These are phyloP conservation scores for Noctuana brunneofusca DNA, from an alignment of 2,888 invertebrate genomes.

Conservation along the genomic window DNA sequence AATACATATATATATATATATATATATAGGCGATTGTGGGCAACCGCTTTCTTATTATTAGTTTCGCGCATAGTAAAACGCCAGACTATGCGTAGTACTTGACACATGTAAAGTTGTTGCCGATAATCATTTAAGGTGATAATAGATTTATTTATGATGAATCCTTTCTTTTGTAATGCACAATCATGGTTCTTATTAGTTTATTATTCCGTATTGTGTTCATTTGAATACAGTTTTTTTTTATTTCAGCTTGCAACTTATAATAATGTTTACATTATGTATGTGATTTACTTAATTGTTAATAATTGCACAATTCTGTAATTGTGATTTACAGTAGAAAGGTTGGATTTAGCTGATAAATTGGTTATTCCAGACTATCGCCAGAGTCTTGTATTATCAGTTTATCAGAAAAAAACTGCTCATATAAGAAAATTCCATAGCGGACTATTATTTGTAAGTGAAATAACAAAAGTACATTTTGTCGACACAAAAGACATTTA, in stretches of 20 bases:
- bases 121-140: conserved; percentile 68
- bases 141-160: conserved; percentile 67
- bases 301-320: conserved; percentile 67
- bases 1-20: too few relatives aligned
- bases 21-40: conserved; percentile 57
- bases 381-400: conserved; percentile 60
- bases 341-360: conserved; percentile 38
- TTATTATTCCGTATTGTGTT: conserved; percentile 55
- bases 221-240: conserved; percentile 50
- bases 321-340: conserved; percentile 53
- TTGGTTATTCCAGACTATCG: conserved; percentile 55
- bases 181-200: conserved; percentile 70
- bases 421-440: conserved; percentile 59
- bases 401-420: conserved; percentile 52
- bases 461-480: conserved; percentile 72
- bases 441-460: conserved; percentile 68
- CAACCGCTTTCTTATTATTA: conserved; percentile 48
- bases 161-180: conserved; percentile 70
- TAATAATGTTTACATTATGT: conserved; percentile 67
- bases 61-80: conserved; percentile 59
- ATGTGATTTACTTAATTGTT: conserved; percentile 65
- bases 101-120: conserved; percentile 47
- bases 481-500: conserved; percentile 75
- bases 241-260: conserved; percentile 43
- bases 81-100: conserved; percentile 60